Evolutionary conservation across 2,113 vertebrate genomes (phyloP).

Genomic region (Sitta europaea): DNA sequence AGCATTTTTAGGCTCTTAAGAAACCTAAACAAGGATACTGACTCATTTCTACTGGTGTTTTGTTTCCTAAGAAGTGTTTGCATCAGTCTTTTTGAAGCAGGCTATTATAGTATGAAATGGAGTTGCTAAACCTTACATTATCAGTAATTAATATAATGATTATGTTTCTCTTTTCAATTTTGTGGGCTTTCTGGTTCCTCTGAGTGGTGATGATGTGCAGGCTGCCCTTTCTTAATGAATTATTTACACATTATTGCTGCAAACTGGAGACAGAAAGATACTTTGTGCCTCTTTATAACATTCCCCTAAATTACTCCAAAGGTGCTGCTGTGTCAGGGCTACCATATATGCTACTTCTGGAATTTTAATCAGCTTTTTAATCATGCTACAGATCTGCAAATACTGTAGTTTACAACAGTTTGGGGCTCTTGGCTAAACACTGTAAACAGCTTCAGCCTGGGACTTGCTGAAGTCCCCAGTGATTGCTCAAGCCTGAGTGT

Average conservation of each 20-base stretch:
- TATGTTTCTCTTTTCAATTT: not conserved
- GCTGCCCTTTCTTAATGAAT: slow-evolving; percentile 2
- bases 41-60: not conserved
- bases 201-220: not conserved
- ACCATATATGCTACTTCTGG: not conserved
- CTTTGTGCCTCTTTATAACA: not conserved
- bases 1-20: not conserved
- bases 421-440: not conserved
- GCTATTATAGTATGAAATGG: not conserved
- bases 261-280: not conserved
- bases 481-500: fast-evolving
- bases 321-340: not conserved
- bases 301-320: not conserved
- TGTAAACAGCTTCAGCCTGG: not conserved
- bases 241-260: not conserved
- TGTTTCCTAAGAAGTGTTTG: not conserved
- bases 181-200: not conserved
- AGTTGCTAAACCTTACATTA: not conserved
- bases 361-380: not conserved
- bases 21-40: not conserved
- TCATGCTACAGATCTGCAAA: not conserved
- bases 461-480: not conserved
- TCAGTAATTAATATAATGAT: slow-evolving; percentile 11
- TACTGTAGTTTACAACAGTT: not conserved
- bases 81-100: not conserved